A percentile compares a stretch with the other conserved stretches of the same genome.
phyloP scores from a whole-genome alignment of 2,113 vertebrate genomes.

The Anhinga anhinga region DNA sequence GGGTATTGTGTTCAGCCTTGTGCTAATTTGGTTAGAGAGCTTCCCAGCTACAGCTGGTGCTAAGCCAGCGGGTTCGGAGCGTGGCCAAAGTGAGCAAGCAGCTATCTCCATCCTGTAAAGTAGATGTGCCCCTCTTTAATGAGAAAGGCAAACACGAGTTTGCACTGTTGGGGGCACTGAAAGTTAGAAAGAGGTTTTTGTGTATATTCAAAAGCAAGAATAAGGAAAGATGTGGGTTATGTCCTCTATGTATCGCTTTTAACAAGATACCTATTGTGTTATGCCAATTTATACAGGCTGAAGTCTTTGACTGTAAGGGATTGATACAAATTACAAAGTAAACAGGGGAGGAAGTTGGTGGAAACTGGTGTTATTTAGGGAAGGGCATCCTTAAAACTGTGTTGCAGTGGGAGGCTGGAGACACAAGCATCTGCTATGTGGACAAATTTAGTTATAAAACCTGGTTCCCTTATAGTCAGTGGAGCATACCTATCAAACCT shows the following conservation, averaged over 20 bases:
- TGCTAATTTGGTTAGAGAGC: background rate
- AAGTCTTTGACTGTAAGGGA: background rate
- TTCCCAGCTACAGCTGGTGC: background rate
- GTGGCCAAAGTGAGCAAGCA: background rate
- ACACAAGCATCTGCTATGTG: conserved; percentile 26
- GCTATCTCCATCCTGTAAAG: background rate
- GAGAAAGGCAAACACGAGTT: background rate
- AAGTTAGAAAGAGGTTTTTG: background rate
- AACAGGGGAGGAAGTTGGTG: background rate
- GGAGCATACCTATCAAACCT: background rate
- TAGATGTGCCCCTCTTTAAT: background rate
- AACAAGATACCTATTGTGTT: background rate
- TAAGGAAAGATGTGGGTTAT: background rate
- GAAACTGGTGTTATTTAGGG: conserved; percentile 14
- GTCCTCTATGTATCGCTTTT: background rate
- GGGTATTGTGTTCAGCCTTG: background rate
- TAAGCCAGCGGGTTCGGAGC: background rate
- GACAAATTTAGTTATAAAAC: conserved; percentile 16
- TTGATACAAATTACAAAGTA: background rate
- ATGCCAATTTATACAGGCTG: background rate
- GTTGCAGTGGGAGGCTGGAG: conserved; percentile 18
- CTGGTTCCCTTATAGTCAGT: background rate
- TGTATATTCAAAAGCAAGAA: background rate
- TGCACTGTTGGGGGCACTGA: background rate
- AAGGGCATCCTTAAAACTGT: conserved; percentile 36